phyloP scores from a whole-genome alignment of 2,888 invertebrate genomes.

The Scaptomyza parva region DNA sequence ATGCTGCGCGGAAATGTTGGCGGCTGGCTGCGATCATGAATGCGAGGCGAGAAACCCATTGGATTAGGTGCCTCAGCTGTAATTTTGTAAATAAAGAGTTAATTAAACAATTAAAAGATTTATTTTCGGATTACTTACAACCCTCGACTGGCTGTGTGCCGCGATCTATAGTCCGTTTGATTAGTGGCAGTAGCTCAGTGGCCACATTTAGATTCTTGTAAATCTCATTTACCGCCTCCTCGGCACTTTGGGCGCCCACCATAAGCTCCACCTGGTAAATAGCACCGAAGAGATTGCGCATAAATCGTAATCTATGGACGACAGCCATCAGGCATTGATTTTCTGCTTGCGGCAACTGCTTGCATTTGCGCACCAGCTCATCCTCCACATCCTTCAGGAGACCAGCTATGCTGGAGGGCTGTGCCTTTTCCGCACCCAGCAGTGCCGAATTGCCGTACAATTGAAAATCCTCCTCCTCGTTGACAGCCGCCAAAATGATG shows the following conservation, averaged over 20 bases:
- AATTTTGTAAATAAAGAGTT: neutral
- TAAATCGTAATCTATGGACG: constrained; percentile 93
- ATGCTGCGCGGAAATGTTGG: constrained; percentile 99
- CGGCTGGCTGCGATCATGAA: constrained; percentile 97
- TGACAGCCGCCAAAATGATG: constrained; percentile 94
- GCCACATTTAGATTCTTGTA: constrained; percentile 92
- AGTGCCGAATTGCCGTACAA: constrained; percentile 95
- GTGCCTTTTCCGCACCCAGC: constrained; percentile 87
- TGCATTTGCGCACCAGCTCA: constrained; percentile 90
- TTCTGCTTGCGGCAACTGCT: constrained; percentile 85
- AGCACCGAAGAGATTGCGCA: constrained; percentile 93
- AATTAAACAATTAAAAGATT: neutral
- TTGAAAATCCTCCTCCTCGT: constrained; percentile 98
- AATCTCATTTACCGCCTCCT: constrained; percentile 89
- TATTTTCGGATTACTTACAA: constrained; percentile 63
- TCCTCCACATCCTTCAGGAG: constrained; percentile 95
- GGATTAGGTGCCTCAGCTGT: constrained; percentile 89
- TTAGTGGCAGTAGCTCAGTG: constrained; percentile 92
- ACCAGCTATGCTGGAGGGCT: constrained; percentile 90
- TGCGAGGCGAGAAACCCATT: constrained; percentile 98
- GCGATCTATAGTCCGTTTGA: constrained; percentile 90
- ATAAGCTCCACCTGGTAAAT: constrained; percentile 85
- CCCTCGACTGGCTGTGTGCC: constrained; percentile 89
- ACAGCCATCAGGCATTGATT: constrained; percentile 87
- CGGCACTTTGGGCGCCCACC: constrained; percentile 86